phyloP scores from a whole-genome alignment of 2,797 vertebrate species.

The Girardinus metallicus region DNA sequence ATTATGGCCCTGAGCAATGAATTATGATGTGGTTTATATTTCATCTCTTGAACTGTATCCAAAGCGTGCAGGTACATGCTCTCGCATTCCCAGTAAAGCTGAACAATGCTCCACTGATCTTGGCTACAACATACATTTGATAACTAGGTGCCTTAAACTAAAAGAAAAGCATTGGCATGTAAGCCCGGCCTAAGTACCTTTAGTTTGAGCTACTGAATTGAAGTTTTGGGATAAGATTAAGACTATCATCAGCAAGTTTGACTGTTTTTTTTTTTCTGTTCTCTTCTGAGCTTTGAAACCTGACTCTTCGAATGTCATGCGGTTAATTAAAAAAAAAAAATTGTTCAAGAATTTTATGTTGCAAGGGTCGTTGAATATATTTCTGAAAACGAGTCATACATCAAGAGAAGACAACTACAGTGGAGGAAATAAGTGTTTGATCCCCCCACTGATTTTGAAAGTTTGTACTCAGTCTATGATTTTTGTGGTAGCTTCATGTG shows the following conservation, averaged over 20 bases:
- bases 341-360: not conserved
- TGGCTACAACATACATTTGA: slow-evolving; percentile 52
- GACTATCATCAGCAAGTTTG: not conserved
- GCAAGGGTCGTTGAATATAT: not conserved
- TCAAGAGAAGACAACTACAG: not conserved
- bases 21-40: slow-evolving; percentile 83
- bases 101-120: slow-evolving; percentile 77
- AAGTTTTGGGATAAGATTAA: not conserved
- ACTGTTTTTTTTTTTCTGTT: not conserved
- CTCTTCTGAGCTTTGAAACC: not conserved
- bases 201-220: not conserved
- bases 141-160: slow-evolving; percentile 39
- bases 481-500: no score
- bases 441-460: no score
- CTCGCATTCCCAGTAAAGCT: slow-evolving; percentile 73
- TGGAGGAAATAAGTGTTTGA: no score
- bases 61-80: slow-evolving; percentile 73
- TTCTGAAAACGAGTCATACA: no score
- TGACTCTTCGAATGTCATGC: not conserved
- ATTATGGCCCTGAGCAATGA: slow-evolving; percentile 74
- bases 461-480: no score
- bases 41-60: slow-evolving; percentile 80
- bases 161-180: not conserved
- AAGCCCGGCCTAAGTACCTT: not conserved
- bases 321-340: not conserved